Percentiles rank a stretch among this genome's conserved stretches.
Conservation (phyloP, 2,797 vertebrate genomes). For the Hydrolagus colliei region DNA sequence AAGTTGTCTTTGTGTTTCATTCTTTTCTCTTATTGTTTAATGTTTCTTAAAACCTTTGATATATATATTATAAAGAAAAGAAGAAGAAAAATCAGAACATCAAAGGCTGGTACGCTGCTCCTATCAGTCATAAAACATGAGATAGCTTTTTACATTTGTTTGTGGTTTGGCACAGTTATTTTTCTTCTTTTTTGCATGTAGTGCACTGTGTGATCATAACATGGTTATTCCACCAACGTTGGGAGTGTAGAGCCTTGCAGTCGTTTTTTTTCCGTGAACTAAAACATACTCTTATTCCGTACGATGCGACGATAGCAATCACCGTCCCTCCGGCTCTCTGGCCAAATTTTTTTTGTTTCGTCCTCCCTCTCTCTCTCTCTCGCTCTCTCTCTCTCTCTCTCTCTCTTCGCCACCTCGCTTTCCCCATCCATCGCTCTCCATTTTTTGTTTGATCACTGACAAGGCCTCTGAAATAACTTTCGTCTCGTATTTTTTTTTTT, state of each 20-base stretch:
- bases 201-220: constrained; percentile 91
- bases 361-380: not conserved
- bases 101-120: constrained; percentile 85
- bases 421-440: not conserved
- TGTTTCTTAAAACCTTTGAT: constrained; percentile 74
- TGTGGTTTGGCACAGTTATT: constrained; percentile 93
- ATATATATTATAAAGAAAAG: constrained; percentile 73
- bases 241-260: constrained; percentile 9
- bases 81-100: constrained; percentile 68
- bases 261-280: not conserved
- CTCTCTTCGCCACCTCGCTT: no score
- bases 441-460: constrained; percentile 31
- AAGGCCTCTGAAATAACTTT: constrained; percentile 27
- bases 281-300: constrained; percentile 8
- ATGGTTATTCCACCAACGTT: constrained; percentile 64
- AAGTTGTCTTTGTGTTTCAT: constrained; percentile 21
- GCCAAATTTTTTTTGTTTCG: no score
- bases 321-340: not conserved
- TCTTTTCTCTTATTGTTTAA: not conserved
- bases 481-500: no score
- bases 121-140: constrained; percentile 74
- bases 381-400: no score
- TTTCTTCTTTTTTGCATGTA: constrained; percentile 72
- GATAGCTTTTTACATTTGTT: constrained; percentile 81
- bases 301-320: constrained; percentile 7